A percentile compares a stretch with the other conserved stretches of the same genome.
phyloP scores from a whole-genome alignment of 2,797 vertebrate genomes.

The Pseudopleuronectes americanus region DNA sequence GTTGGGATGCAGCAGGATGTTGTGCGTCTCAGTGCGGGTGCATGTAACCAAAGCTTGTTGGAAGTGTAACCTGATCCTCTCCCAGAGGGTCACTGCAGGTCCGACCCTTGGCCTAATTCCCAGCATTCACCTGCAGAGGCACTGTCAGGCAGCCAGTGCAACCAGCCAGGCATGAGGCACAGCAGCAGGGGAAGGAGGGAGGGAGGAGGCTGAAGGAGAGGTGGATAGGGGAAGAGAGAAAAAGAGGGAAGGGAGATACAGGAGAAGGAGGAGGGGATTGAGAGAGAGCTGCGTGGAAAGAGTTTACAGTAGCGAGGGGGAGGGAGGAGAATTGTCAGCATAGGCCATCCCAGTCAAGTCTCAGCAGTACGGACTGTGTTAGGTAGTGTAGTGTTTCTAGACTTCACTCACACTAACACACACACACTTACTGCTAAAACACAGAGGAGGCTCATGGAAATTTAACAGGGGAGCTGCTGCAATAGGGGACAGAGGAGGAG shows the following conservation, averaged over 20 bases:
- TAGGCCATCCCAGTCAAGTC: constrained; percentile 63
- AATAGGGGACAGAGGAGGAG: constrained; percentile 41
- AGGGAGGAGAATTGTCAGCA: constrained; percentile 67
- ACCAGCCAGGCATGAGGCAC: constrained; percentile 18
- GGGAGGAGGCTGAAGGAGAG: constrained; percentile 27
- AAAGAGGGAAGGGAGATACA: constrained; percentile 41
- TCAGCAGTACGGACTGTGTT: constrained; percentile 38
- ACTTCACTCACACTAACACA: constrained; percentile 10
- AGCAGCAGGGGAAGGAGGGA: constrained; percentile 21
- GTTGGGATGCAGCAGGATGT: constrained; percentile 24
- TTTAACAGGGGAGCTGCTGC: constrained; percentile 67
- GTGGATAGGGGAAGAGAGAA: constrained; percentile 46
- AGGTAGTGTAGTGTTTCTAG: constrained; percentile 60
- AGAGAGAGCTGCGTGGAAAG: constrained; percentile 13
- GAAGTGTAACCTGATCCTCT: constrained; percentile 59
- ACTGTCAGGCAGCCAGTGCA: constrained; percentile 53
- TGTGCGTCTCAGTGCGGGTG: constrained; percentile 15
- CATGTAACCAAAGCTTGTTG: constrained; percentile 48
- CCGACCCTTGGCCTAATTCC: constrained; percentile 74
- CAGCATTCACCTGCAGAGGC: constrained; percentile 80
- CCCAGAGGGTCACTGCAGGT: constrained; percentile 57
- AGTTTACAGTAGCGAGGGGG: constrained; percentile 47
- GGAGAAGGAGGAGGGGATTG: constrained; percentile 44
- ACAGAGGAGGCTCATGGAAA: constrained; percentile 71
- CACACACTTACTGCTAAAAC: constrained; percentile 36